Evolutionary conservation across 2,797 vertebrate genomes (phyloP).

Genomic region (Ctenopoma kingsleyae): DNA sequence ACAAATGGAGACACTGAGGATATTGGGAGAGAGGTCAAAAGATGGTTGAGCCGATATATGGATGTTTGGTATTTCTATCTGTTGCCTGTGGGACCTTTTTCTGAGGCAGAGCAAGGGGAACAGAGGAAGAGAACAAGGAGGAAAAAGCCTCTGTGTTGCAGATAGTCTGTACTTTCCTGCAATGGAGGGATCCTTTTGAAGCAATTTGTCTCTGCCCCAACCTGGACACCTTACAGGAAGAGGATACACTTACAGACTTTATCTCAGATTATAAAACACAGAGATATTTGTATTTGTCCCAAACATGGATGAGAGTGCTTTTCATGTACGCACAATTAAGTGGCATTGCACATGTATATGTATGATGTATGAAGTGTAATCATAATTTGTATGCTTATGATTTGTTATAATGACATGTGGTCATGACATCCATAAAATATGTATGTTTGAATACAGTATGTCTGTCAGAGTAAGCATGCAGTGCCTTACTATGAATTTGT

Average conservation of each 20-base stretch:
- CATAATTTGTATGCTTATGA: constrained; percentile 54
- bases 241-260: constrained; percentile 28
- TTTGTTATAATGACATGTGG: constrained; percentile 47
- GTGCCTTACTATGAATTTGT: constrained; percentile 58
- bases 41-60: constrained; percentile 74
- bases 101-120: constrained; percentile 59
- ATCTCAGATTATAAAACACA: constrained; percentile 43
- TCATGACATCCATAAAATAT: constrained; percentile 37
- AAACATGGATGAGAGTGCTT: constrained; percentile 43
- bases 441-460: constrained; percentile 31
- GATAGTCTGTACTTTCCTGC: constrained; percentile 47
- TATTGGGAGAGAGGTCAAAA: constrained; percentile 76
- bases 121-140: constrained; percentile 54
- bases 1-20: constrained; percentile 76
- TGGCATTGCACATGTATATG: constrained; percentile 70
- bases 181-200: constrained; percentile 63
- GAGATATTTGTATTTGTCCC: constrained; percentile 43
- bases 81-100: constrained; percentile 72
- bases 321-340: constrained; percentile 73
- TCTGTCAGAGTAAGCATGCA: constrained; percentile 52
- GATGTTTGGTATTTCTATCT: constrained; percentile 77
- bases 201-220: constrained; percentile 53
- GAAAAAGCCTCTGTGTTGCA: constrained; percentile 41
- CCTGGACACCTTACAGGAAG: constrained; percentile 44
- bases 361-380: constrained; percentile 64